Percentiles rank a stretch among this genome's conserved stretches.
These are phyloP conservation scores for Eriosoma lanigerum DNA, from an alignment of 1,140 invertebrate species.

Conservation along the genomic window DNA sequence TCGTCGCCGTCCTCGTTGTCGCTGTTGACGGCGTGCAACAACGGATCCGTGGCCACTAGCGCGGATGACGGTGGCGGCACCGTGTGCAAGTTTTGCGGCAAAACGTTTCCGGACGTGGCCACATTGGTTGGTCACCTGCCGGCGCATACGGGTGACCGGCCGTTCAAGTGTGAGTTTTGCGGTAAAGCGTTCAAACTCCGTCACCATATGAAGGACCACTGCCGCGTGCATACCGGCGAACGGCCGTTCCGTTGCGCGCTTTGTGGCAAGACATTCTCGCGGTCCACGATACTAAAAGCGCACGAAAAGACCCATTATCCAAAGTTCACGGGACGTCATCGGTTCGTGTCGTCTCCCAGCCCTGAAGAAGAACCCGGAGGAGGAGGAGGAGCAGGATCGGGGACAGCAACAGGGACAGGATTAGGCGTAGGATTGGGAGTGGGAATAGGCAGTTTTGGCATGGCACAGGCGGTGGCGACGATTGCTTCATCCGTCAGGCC, in stretches of 20 bases:
- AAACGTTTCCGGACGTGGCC: conserved; percentile 84
- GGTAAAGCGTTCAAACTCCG: conserved; percentile 86
- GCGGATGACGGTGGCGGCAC: conserved; percentile 62
- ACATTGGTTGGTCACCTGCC: conserved; percentile 82
- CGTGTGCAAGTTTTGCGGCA: conserved; percentile 86
- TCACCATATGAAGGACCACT: conserved; percentile 92
- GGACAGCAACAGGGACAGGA: neutral
- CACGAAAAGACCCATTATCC: conserved; percentile 91
- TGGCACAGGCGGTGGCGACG: conserved; percentile 2
- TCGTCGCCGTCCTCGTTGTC: conserved; percentile 58
- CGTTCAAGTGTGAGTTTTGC: conserved; percentile 89
- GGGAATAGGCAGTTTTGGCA: neutral
- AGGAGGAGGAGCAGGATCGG: neutral
- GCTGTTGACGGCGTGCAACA: conserved; percentile 59
- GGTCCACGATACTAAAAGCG: conserved; percentile 84
- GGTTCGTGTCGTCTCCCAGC: conserved; percentile 81
- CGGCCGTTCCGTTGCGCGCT: conserved; percentile 83
- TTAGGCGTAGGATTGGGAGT: no score
- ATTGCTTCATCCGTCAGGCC: conserved; percentile 22
- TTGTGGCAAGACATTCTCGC: conserved; percentile 86
- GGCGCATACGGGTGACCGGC: conserved; percentile 83
- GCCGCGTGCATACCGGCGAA: conserved; percentile 86
- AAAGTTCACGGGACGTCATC: conserved; percentile 72
- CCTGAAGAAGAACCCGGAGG: conserved; percentile 68
- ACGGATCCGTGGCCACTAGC: conserved; percentile 59